Conservation (phyloP, 2,888 invertebrate species). For the Drosophila leonis region DNA sequence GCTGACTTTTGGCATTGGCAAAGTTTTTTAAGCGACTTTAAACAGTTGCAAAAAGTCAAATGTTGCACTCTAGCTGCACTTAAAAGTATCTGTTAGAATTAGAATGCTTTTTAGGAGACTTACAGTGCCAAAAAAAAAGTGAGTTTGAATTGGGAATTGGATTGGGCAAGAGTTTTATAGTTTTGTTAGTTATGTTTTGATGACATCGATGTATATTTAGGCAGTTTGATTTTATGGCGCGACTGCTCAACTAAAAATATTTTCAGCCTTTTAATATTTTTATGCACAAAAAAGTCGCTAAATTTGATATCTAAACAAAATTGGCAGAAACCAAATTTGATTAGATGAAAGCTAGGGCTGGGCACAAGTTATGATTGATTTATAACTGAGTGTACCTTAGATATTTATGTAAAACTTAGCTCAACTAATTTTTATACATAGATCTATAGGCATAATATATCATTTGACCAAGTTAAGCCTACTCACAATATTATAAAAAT, state of each 20-base stretch:
- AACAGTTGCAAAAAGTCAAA: constrained; percentile 1
- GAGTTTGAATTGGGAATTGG: neutral
- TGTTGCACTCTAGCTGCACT: neutral
- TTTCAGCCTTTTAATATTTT: neutral
- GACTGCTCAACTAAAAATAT: neutral
- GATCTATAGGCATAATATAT: no score
- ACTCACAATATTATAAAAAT: no score
- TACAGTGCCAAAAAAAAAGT: neutral
- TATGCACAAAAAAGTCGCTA: neutral
- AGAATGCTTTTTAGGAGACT: neutral
- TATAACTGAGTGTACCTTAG: neutral
- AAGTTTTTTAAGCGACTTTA: neutral
- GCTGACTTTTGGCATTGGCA: constrained; percentile 4
- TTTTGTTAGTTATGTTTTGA: neutral
- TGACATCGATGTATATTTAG: neutral
- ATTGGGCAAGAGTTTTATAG: neutral
- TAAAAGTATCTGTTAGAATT: neutral
- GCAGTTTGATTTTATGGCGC: neutral
- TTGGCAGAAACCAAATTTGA: neutral
- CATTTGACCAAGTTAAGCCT: no score
- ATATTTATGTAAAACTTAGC: no score
- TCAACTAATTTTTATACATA: no score
- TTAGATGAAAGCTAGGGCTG: neutral
- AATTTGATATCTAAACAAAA: neutral
- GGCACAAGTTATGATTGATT: neutral